phyloP scores from a whole-genome alignment of 2,888 invertebrate genomes.

The Tridacna gigas region DNA sequence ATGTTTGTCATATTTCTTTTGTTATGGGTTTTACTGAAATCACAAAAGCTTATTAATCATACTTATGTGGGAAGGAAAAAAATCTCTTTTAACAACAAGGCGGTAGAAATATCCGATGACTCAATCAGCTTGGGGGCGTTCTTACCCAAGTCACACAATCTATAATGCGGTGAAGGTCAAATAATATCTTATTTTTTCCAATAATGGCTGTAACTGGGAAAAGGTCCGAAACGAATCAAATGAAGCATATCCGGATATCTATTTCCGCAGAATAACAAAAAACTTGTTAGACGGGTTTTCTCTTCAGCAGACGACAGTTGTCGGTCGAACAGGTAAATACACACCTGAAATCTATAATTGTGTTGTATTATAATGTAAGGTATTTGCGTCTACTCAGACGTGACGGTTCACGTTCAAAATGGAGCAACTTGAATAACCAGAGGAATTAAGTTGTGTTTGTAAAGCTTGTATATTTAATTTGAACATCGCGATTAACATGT shows the following conservation, averaged over 20 bases:
- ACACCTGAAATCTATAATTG: conserved; percentile 45
- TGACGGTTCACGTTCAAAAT: conserved; percentile 61
- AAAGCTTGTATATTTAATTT: conserved; percentile 9
- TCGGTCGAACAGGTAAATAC: conserved; percentile 50
- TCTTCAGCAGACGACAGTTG: conserved; percentile 61
- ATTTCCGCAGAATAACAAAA: conserved; percentile 42
- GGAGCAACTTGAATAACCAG: conserved; percentile 18
- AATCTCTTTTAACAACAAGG: background rate
- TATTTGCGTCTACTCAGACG: conserved; percentile 44
- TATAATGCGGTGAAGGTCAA: background rate
- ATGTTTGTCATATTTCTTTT: conserved; percentile 1
- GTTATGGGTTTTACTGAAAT: background rate
- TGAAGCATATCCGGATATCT: conserved; percentile 54
- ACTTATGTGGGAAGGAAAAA: conserved; percentile 10
- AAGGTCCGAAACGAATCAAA: conserved; percentile 36
- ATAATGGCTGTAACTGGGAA: conserved; percentile 6
- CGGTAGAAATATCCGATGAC: background rate
- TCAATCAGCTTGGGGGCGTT: conserved; percentile 18
- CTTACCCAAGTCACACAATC: background rate
- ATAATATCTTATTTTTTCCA: background rate
- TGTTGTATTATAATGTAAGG: conserved; percentile 26
- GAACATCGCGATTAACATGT: conserved; percentile 1
- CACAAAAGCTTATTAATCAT: conserved; percentile 6
- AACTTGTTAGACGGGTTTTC: conserved; percentile 72
- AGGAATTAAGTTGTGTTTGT: conserved; percentile 13